Percentiles rank a stretch among this genome's conserved stretches.
Evolutionary conservation across 2,888 invertebrate species (phyloP).

Genomic region (Mycogona germanica): DNA sequence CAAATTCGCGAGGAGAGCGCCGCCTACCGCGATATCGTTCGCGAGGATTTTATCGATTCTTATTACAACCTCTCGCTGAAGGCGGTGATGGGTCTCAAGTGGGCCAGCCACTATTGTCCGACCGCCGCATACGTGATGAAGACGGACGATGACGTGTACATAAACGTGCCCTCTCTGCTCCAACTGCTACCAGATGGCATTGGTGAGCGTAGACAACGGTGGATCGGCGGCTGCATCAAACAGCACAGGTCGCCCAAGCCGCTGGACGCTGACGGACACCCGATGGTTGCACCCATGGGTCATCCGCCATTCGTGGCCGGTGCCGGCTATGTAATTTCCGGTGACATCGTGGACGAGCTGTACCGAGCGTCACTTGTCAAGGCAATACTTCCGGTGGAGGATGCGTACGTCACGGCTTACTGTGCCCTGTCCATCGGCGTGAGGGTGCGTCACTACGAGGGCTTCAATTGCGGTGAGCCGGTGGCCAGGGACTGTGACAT

Average conservation of each 20-base stretch:
- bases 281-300: slow-evolving; percentile 17
- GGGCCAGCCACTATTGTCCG: slow-evolving; percentile 55
- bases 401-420: slow-evolving; percentile 33
- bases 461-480: slow-evolving; percentile 26
- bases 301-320: slow-evolving; percentile 34
- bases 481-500: slow-evolving; percentile 24
- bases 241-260: slow-evolving; percentile 23
- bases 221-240: slow-evolving; percentile 25
- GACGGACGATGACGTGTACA: slow-evolving; percentile 22
- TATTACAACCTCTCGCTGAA: slow-evolving; percentile 79
- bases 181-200: no score
- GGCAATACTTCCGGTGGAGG: slow-evolving; percentile 30
- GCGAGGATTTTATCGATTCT: slow-evolving; percentile 68
- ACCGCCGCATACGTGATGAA: slow-evolving; percentile 17
- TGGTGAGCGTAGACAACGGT: neutral
- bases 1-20: slow-evolving; percentile 52
- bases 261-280: slow-evolving; percentile 19
- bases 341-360: slow-evolving; percentile 27
- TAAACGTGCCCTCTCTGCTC: slow-evolving; percentile 19
- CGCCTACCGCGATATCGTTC: slow-evolving; percentile 60
- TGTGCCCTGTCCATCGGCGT: slow-evolving; percentile 23
- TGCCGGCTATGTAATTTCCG: slow-evolving; percentile 32
- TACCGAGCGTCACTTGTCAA: slow-evolving; percentile 26
- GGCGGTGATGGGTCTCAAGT: slow-evolving; percentile 70
- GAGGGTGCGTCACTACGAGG: slow-evolving; percentile 23